phyloP scores from a whole-genome alignment of 2,797 vertebrate species.

The Hylomyscus alleni region DNA sequence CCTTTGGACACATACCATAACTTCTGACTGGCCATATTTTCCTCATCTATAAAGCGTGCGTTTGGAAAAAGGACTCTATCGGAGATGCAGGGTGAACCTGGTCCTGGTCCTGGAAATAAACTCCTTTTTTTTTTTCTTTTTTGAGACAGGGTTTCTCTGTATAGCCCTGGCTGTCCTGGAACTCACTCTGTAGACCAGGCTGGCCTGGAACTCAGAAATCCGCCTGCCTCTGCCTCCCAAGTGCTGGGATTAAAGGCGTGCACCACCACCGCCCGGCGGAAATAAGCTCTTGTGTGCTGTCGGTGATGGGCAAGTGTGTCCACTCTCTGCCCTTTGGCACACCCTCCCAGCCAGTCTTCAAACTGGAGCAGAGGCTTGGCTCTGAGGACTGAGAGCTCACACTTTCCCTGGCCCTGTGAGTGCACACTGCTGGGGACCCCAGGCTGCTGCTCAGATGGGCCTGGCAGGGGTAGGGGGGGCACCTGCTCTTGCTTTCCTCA shows the following conservation, averaged over 20 bases:
- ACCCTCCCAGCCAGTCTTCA: neutral
- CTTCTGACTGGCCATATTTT: constrained; percentile 7
- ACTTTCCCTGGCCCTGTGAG: neutral
- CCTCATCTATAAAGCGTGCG: neutral
- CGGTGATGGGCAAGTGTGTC: neutral
- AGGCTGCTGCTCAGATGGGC: neutral
- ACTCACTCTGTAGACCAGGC: too few species aligned
- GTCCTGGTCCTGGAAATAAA: neutral
- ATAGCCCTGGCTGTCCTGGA: too few species aligned
- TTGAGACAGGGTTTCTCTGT: too few species aligned
- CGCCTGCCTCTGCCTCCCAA: too few species aligned
- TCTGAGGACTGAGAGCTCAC: neutral
- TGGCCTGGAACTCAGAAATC: too few species aligned
- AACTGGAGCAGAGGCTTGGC: neutral
- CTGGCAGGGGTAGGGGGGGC: neutral
- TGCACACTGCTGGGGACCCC: neutral
- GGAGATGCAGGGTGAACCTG: neutral
- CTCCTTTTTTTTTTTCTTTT: too few species aligned
- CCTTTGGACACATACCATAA: neutral
- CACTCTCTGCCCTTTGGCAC: accelerated
- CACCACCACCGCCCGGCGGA: too few species aligned
- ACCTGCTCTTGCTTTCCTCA: neutral
- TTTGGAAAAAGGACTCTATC: neutral
- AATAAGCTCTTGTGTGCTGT: neutral
- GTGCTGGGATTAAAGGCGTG: too few species aligned